Base-by-base conservation (phyloP, 2,113 vertebrate species). In the Oriolus oriolus region DNA sequence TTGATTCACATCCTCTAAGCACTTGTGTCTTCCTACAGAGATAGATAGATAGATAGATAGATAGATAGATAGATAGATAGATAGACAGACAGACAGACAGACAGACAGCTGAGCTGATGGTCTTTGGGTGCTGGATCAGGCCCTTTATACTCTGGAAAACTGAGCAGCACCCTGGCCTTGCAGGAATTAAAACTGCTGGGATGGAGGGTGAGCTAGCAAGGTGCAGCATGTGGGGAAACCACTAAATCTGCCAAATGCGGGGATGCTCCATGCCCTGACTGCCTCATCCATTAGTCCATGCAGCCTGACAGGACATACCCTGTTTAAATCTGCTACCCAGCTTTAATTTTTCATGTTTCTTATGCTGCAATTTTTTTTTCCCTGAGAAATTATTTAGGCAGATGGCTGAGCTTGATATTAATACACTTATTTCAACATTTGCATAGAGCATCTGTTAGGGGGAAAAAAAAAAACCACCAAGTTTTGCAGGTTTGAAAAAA, bases 341-440 rank as follows among this genome's bases (percentile, higher is more conserved):
- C 52, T 93, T 87, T 50, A 60, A 81, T 84, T 95, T 94, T 77
- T 84, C 56, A 11, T 42, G 37, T 89, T 92, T 91, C 91, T 89
- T 71, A 70, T 64, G 57, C 69, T 89, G 86, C 60, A 75, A 2
- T n/a, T 71, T 79, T 77, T 87, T 93, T 90, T 41, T 24, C 28
- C 68, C 47, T 42, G 74, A 91, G 81, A 95, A 97, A 94, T 96
- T 80, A 96, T 95, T 96, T 91, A 80, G 86, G 74, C 90, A 96
- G 96, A 95, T 96, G 96, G 95, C 68, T 94, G 90, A 88, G 66
- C 73, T 95, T 80, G 91, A 69, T 95, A 97, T 94, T 96, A 97
- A 95, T 93, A 91, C n/a, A 89, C 87, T 95, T 91, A 95, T 93
- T 96, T 93, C 95, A 95, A 95, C 92, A 95, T 95, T 96, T 97